Evolutionary conservation across 2,113 vertebrate genomes (phyloP).

Genomic region (Cebus imitator): DNA sequence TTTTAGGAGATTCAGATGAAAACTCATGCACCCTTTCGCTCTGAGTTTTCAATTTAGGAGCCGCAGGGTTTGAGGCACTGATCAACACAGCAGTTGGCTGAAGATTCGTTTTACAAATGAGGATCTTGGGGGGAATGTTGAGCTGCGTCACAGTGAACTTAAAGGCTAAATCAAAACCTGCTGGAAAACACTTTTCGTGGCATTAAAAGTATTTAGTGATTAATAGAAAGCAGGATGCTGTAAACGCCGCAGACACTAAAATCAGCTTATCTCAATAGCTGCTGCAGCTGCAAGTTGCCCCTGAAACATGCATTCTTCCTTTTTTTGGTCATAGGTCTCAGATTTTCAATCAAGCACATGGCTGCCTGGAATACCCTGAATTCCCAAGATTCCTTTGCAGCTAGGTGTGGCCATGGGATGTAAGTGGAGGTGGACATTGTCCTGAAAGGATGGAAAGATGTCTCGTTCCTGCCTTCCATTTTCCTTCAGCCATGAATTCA

Average conservation of each 20-base stretch:
- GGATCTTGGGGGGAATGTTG: neutral
- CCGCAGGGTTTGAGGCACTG: neutral
- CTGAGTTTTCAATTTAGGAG: neutral
- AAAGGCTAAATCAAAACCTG: neutral
- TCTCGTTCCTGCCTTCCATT: neutral
- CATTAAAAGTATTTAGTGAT: neutral
- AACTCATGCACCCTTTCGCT: fast-evolving
- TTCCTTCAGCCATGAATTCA: neutral
- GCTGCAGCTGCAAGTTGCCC: no score
- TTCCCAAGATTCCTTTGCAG: neutral
- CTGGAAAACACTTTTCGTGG: neutral
- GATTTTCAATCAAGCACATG: neutral
- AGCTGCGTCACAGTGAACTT: neutral
- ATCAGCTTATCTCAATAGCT: fast-evolving
- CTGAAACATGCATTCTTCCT: fast-evolving
- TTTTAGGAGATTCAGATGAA: neutral
- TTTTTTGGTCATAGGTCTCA: neutral
- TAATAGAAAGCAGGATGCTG: neutral
- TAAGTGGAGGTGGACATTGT: neutral
- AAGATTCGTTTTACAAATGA: neutral
- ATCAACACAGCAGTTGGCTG: fast-evolving
- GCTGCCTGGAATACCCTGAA: neutral
- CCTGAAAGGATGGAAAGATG: neutral
- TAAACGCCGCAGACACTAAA: no score
- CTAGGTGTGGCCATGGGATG: neutral